phyloP scores from a whole-genome alignment of 2,113 vertebrate species.

The Motacilla tschutschensis region DNA sequence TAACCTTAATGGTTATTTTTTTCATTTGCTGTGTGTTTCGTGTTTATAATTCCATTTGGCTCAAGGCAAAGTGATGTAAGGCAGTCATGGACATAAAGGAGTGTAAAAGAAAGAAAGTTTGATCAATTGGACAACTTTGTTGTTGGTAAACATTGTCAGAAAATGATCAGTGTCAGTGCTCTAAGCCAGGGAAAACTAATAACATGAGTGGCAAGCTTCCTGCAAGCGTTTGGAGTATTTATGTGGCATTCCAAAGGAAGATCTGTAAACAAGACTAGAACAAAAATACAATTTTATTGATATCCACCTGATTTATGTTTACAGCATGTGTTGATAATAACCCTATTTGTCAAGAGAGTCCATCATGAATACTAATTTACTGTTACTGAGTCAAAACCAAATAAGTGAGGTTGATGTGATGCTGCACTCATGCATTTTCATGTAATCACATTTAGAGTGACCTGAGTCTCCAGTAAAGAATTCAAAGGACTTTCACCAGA shows the following conservation, averaged over 20 bases:
- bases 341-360: constrained; percentile 73
- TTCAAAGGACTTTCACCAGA: not conserved
- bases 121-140: constrained; percentile 75
- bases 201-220: constrained; percentile 73
- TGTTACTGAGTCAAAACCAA: constrained; percentile 50
- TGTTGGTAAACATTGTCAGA: constrained; percentile 74
- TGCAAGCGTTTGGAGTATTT: constrained; percentile 69
- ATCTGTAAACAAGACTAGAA: constrained; percentile 74
- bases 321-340: constrained; percentile 76
- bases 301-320: constrained; percentile 79
- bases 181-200: constrained; percentile 72
- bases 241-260: constrained; percentile 67
- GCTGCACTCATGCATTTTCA: constrained; percentile 25
- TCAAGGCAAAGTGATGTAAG: constrained; percentile 60
- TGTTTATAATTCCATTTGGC: constrained; percentile 62
- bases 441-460: not conserved
- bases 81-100: constrained; percentile 57
- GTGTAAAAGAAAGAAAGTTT: constrained; percentile 59
- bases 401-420: constrained; percentile 56
- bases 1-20: constrained; percentile 50
- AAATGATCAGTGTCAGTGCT: constrained; percentile 69
- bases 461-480: not conserved
- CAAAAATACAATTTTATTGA: constrained; percentile 78
- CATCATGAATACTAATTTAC: constrained; percentile 73
- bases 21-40: constrained; percentile 17